Conservation (phyloP, 2,888 invertebrate species). For the Cotesia congregata region DNA sequence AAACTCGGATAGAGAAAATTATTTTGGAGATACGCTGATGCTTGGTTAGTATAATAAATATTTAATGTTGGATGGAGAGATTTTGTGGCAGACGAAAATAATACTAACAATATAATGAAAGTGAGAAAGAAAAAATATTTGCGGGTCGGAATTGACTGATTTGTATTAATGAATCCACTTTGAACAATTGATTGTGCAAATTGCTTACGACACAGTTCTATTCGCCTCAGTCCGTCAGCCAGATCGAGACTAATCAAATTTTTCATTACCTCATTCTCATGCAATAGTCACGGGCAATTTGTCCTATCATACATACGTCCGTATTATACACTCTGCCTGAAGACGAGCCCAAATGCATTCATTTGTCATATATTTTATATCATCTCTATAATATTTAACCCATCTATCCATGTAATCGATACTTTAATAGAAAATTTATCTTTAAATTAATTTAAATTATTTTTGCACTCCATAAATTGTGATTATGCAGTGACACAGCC, state of each 20-base stretch:
- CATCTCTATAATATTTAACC: not conserved
- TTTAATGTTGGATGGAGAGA: not conserved
- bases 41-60: constrained; percentile 71
- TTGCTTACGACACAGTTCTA: constrained; percentile 51
- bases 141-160: constrained; percentile 22
- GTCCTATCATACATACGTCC: constrained; percentile 15
- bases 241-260: constrained; percentile 47
- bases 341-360: not conserved
- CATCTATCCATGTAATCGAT: not conserved
- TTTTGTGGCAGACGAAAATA: not conserved
- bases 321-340: not conserved
- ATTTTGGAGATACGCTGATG: constrained; percentile 78
- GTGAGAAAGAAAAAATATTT: constrained; percentile 5
- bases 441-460: not conserved
- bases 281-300: constrained; percentile 45
- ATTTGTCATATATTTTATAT: not conserved
- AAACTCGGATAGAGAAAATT: constrained; percentile 74
- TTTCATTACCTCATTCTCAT: constrained; percentile 48
- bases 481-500: too few relatives aligned
- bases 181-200: constrained; percentile 58
- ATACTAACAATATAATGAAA: not conserved
- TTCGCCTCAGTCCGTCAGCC: constrained; percentile 55
- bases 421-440: not conserved
- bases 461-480: not conserved
- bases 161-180: constrained; percentile 57